Evolutionary conservation across 2,113 vertebrate genomes (phyloP), one percentile per base, ranked within the genome.

Genomic region (Dromas ardeola): DNA sequence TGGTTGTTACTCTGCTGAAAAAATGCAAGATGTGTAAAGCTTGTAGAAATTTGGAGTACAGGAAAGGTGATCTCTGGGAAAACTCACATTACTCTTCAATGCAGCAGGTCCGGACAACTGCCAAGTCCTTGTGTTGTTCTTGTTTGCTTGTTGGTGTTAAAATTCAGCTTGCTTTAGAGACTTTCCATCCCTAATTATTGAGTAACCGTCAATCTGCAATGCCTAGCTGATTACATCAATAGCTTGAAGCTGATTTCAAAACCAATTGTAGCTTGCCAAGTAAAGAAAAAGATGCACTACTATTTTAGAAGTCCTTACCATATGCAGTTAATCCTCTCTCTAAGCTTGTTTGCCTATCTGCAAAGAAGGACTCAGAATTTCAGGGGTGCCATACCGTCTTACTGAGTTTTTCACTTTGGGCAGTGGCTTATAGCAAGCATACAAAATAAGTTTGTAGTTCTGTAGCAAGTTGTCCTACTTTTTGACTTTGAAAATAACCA

Each of bases 81-180:
- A 82, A 29, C 11, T 17, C 2, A 0, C 2, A 4, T 30, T 4
- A 15, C 2, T 36, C 10, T 43, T 73, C 6, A 38, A 5, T 34
- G 15, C 43, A 55, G 61, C 23, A 45, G 4, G 13, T n/a, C 18
- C 20, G 10, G n/a, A 15, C 6, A 65, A 19, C 8, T 55, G 25
- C 8, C 7, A 21, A 27, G 10, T 42, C 10, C 8, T 40, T 5
- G 2, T 36, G 8, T 13, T 55, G 18, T 59, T 34, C 50, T 58
- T 62, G 23, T 79, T 70, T 61, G 21, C n/a, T 45, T 79, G 15
- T 40, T 74, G 25, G 15, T 40, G 19, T 74, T 50, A 40, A 65
- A 70, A 40, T 10, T 30, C 18, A 74, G 15, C 20, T 45, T 83
- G 18, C 16, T 34, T 47, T 79, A 45, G 50, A 69, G 15, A 11